Base-by-base conservation (phyloP, 1,140 invertebrate species). In the Macrobrachium rosenbergii region DNA sequence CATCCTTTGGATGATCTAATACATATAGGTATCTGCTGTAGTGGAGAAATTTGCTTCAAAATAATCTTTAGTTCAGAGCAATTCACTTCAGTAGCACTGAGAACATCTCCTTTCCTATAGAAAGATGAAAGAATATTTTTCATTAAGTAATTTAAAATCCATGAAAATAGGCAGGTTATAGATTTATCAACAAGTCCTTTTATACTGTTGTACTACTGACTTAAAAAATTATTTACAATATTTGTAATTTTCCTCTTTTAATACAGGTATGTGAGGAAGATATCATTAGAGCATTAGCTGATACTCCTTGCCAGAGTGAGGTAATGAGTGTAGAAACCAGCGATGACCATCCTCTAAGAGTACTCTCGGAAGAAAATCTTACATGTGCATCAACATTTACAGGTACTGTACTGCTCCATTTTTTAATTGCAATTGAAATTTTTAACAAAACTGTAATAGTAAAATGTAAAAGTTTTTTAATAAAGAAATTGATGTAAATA, bases 281-380 rank as follows among this genome's bases (percentile, higher is more conserved):
- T 75, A 88, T 90, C 72, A 19, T 88, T 19, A 78, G 85, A 64
- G 82, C 83, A 12, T 59, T 89, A 28, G 81, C 88, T 37, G 83
- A 77, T 28, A 87, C 83, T 28, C 75, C 84, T 28, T 87, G 77
- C 81, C 86, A 83, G 58, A 83, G 79, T 60, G 86, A 87, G 58
- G 83, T 88, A 21, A 89, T 88, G 69, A 89, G 79, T 73, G 81
- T 83, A 23, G 91, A 90, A 52, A 91, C 90, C 69, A 88, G 90
- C 58, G 90, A 91, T 64, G 95, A 96, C 90, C 96, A 98, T 94
- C 96, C 97, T 1, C 91, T 98, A 28, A 94, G 96, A 90, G 96
- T 97, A 90, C 93, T 98, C 16, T 97, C 96, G 91, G 96, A 97
- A 92, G 96, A 97, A 92, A 97, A 97, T 92, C 93, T 98, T 83